Percentiles rank a stretch among this genome's conserved stretches.
Evolutionary conservation across 2,888 invertebrate species (phyloP).

Genomic region (Clanis bilineata): DNA sequence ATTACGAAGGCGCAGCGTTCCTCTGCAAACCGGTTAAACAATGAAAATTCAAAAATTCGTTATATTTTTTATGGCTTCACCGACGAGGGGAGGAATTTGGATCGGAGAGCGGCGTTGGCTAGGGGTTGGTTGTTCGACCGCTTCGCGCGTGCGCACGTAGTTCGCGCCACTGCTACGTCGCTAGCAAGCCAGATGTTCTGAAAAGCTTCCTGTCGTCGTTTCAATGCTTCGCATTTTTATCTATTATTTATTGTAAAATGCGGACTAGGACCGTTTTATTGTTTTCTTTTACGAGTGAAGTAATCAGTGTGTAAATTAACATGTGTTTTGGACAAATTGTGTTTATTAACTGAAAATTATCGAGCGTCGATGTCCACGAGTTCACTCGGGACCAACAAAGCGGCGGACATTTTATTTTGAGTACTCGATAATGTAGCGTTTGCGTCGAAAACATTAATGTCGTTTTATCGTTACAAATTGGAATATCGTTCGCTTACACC

Average conservation of each 20-base stretch:
- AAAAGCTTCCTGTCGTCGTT: constrained; percentile 80
- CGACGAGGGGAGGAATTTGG: constrained; percentile 71
- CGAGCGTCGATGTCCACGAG: constrained; percentile 81
- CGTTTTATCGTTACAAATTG: constrained; percentile 79
- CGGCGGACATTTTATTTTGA: constrained; percentile 84
- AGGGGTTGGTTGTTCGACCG: constrained; percentile 74
- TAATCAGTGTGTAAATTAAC: constrained; percentile 64
- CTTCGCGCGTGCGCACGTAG: constrained; percentile 80
- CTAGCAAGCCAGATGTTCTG: constrained; percentile 81
- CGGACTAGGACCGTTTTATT: constrained; percentile 65
- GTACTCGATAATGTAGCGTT: constrained; percentile 82
- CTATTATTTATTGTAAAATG: constrained; percentile 68
- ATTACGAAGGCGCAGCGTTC: constrained; percentile 32
- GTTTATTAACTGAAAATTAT: constrained; percentile 65
- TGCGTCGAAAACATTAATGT: constrained; percentile 80
- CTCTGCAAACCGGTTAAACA: constrained; percentile 66
- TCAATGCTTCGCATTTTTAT: constrained; percentile 67
- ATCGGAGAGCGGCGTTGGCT: constrained; percentile 65
- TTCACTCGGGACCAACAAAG: constrained; percentile 82
- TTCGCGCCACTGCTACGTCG: constrained; percentile 82
- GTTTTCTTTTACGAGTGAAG: constrained; percentile 65
- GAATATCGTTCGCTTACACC: constrained; percentile 79
- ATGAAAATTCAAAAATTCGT: constrained; percentile 77
- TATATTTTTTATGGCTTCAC: constrained; percentile 79
- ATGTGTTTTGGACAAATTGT: constrained; percentile 68